These are phyloP conservation scores for Noctua comes DNA, from an alignment of 2,888 invertebrate genomes.

Conservation along the genomic window DNA sequence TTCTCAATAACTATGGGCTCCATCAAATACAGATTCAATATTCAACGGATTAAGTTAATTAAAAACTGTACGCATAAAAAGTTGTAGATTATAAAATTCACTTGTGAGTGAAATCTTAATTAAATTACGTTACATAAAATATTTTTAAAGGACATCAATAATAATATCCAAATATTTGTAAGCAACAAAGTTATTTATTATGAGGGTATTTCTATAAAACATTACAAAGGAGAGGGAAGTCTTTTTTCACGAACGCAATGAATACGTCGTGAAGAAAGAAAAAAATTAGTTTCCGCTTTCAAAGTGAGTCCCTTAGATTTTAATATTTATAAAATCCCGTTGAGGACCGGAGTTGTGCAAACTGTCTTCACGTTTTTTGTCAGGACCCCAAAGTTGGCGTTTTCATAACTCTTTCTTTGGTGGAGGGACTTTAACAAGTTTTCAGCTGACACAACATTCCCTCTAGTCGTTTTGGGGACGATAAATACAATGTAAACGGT, in stretches of 20 bases:
- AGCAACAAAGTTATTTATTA: constrained; percentile 54
- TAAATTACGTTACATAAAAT: constrained; percentile 39
- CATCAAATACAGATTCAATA: constrained; percentile 20
- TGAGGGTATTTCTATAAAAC: constrained; percentile 51
- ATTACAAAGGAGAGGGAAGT: constrained; percentile 62
- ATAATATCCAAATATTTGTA: constrained; percentile 31
- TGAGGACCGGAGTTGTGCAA: constrained; percentile 81
- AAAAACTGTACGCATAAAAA: constrained; percentile 33
- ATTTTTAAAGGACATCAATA: constrained; percentile 33
- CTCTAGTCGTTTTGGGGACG: constrained; percentile 62
- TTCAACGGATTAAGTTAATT: constrained; percentile 30
- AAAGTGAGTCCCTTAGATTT: constrained; percentile 81
- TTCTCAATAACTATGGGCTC: constrained; percentile 28
- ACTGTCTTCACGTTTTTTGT: constrained; percentile 81
- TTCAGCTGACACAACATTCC: constrained; percentile 82
- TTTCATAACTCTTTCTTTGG: constrained; percentile 87
- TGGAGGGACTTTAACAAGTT: constrained; percentile 84
- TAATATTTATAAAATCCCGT: constrained; percentile 86
- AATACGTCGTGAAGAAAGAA: constrained; percentile 76
- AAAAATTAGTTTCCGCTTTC: constrained; percentile 80
- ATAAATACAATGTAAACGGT: constrained; percentile 75
- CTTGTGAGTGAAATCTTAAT: constrained; percentile 40
- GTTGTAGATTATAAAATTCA: constrained; percentile 14
- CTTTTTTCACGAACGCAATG: constrained; percentile 70
- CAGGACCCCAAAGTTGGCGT: constrained; percentile 83